Evolutionary conservation across 2,888 invertebrate genomes (phyloP).

Genomic region (Branchellion lobata): DNA sequence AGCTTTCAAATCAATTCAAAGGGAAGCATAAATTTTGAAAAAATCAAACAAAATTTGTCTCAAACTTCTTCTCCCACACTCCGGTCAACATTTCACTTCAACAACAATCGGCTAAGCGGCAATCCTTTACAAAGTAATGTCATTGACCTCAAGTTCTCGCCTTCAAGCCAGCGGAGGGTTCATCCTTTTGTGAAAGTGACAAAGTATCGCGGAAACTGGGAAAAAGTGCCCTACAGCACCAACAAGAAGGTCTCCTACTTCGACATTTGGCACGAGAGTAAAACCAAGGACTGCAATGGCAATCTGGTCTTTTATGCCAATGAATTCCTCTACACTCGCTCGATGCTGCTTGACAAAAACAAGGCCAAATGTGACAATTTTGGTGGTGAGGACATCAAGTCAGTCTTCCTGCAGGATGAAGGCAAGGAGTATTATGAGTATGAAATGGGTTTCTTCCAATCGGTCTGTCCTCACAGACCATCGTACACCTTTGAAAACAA

Average conservation of each 20-base stretch:
- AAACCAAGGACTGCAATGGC: slow-evolving; percentile 44
- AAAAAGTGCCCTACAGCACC: slow-evolving; percentile 5
- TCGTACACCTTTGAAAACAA: slow-evolving; percentile 50
- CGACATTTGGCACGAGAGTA: slow-evolving; percentile 30
- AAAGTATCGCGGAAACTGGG: slow-evolving; percentile 31
- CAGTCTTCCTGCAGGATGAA: slow-evolving; percentile 53
- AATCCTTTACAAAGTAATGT: no score
- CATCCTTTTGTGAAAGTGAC: background rate
- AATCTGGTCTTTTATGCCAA: slow-evolving; percentile 44
- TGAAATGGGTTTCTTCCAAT: slow-evolving; percentile 49
- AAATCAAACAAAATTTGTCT: no score
- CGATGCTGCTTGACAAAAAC: slow-evolving; percentile 49
- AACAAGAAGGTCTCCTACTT: slow-evolving; percentile 41
- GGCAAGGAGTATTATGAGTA: slow-evolving; percentile 51
- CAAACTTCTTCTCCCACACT: no score
- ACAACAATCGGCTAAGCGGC: no score
- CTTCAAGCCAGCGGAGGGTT: background rate
- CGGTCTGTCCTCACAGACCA: slow-evolving; percentile 47
- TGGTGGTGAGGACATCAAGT: slow-evolving; percentile 52
- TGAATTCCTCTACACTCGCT: slow-evolving; percentile 49
- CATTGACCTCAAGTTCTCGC: background rate
- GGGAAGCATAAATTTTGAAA: background rate
- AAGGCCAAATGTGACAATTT: slow-evolving; percentile 37
- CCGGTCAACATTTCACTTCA: no score
- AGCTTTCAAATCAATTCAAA: slow-evolving; percentile 10